Base-by-base conservation (phyloP, 2,113 vertebrate species). In the Anguilla rostrata region DNA sequence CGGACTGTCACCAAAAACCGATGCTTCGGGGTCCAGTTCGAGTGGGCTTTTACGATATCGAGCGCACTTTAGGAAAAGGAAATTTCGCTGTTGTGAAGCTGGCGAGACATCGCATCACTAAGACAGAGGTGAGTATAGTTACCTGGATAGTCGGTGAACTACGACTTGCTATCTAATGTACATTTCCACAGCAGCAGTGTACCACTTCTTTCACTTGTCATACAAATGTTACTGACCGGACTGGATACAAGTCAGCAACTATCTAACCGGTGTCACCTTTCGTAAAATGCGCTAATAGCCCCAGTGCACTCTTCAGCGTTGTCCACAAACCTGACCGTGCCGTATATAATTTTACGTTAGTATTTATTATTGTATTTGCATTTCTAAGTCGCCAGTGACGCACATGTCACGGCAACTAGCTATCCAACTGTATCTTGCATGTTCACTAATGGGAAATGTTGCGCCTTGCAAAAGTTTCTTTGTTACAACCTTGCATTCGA, bases 61-160 rank as follows among this genome's bases (percentile, higher is more conserved):
- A 96, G 90, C 94, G 94, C 91, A 97, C 96, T 43, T 91, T 97
- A 93, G 96, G 96, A 87, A 96, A 96, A 92, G 96, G 96, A 90
- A 96, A 95, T 93, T 96, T 96, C 93, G 96, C 96, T 2, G 96
- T 97, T 91, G 96, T 97, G 88, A 97, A 97, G 93, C 95, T 97
- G 93, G 96, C 94, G 83, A 91, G 96, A 88, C 96, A 97, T 90
- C 96, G 96, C 91, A 96, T 97, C 94, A 97, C 96, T 90, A 96
- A 96, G 92, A 97, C 95, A 86, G 96, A 97, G 96, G 96, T 96
- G 92, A 94, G 96, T 90, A 89, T n/a, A 46, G 29, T 8, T 80
- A 6, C 34, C 39, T 41, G 34, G 56, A 5, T 78, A 81, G 78
- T 34, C 26, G 1, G 79, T 22, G 8, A 53, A 53, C 49, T 53